Evolutionary conservation across 2,113 vertebrate species (phyloP).

Genomic region (Gymnorhina tibicen): DNA sequence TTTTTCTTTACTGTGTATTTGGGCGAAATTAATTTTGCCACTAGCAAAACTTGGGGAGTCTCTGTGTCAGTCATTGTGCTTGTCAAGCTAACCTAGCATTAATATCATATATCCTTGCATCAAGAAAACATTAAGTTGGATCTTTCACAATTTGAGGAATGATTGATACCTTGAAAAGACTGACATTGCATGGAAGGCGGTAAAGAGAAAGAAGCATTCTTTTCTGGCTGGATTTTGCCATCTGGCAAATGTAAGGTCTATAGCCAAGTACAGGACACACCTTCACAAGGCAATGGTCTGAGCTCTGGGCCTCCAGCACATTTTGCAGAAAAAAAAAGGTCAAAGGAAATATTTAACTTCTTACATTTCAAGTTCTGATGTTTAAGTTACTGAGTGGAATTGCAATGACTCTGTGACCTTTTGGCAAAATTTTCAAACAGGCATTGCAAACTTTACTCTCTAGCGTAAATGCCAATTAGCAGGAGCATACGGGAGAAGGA

Average conservation of each 20-base stretch:
- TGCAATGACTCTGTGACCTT: background rate
- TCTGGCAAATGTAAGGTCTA: background rate
- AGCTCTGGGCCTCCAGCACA: background rate
- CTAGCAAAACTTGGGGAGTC: background rate
- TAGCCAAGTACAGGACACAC: background rate
- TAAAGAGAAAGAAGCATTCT: background rate
- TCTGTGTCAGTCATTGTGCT: background rate
- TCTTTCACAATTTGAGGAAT: background rate
- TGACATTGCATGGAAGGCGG: background rate
- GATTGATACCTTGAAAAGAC: background rate
- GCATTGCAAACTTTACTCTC: background rate
- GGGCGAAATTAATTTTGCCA: background rate
- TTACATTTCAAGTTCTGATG: background rate
- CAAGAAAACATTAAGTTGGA: background rate
- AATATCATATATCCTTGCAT: background rate
- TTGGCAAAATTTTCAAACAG: background rate
- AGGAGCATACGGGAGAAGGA: background rate
- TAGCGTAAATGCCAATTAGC: background rate
- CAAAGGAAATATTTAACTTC: background rate
- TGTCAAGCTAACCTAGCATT: background rate
- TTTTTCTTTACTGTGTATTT: background rate
- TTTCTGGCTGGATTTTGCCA: background rate
- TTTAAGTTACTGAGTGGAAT: background rate
- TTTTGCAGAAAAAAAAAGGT: background rate
- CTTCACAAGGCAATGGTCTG: background rate